phyloP scores from a whole-genome alignment of 2,888 invertebrate species.

The Drosophila silvestris region DNA sequence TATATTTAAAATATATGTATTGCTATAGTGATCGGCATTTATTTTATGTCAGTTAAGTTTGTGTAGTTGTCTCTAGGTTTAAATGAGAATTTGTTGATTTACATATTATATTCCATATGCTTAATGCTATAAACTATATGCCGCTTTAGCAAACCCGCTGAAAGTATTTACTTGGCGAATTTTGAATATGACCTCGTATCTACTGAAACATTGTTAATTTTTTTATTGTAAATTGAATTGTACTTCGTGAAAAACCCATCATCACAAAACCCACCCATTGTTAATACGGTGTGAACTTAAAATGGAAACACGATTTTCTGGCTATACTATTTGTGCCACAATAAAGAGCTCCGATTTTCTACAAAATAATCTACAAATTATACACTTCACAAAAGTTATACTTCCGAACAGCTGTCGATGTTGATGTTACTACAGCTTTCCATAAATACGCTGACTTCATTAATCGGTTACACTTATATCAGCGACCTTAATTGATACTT shows the following conservation, averaged over 20 bases:
- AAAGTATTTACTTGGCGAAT: conserved; percentile 3
- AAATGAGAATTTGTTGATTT: conserved; percentile 42
- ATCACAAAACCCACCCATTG: conserved; percentile 67
- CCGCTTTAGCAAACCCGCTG: conserved; percentile 41
- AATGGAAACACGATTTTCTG: conserved; percentile 65
- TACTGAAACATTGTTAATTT: conserved; percentile 35
- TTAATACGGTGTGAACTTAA: conserved; percentile 46
- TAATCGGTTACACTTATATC: conserved; percentile 5
- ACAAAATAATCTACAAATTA: conserved; percentile 50
- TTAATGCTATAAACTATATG: conserved; percentile 38
- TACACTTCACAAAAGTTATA: conserved; percentile 36
- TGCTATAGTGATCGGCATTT: conserved; percentile 34
- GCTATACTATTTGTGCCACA: conserved; percentile 50
- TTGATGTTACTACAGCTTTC: conserved; percentile 24
- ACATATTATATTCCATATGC: conserved; percentile 38
- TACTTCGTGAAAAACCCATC: conserved; percentile 24
- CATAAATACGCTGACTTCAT: conserved; percentile 23
- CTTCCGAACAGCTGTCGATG: conserved; percentile 18
- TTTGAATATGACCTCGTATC: not conserved
- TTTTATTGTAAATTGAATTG: conserved; percentile 11
- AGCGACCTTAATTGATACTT: conserved; percentile 8
- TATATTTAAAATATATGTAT: conserved; percentile 26
- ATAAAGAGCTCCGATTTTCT: conserved; percentile 69
- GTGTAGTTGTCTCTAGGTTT: conserved; percentile 61
- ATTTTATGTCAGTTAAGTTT: conserved; percentile 66